phyloP scores from a whole-genome alignment of 2,888 invertebrate genomes.

The Muscina levida region DNA sequence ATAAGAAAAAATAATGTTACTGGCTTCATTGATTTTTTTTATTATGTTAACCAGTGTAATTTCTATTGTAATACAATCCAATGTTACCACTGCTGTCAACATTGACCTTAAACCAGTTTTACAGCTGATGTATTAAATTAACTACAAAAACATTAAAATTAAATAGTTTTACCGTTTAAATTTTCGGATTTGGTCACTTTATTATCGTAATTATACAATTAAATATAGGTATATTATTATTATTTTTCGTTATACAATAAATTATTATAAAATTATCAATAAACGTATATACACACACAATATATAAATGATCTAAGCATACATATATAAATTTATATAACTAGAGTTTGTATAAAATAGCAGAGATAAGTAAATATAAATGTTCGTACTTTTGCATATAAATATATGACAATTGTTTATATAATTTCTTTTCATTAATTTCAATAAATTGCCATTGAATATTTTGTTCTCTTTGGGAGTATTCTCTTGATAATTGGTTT shows the following conservation, averaged over 20 bases:
- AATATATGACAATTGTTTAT: background rate
- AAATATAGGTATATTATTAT: too few relatives aligned
- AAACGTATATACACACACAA: conserved; percentile 7
- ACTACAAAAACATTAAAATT: too few relatives aligned
- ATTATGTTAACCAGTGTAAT: too few relatives aligned
- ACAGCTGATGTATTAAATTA: too few relatives aligned
- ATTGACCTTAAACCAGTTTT: too few relatives aligned
- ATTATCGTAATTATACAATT: conserved; percentile 17
- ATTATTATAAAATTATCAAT: conserved; percentile 7
- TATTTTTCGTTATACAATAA: conserved; percentile 20
- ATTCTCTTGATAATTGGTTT: too few relatives aligned
- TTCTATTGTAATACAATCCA: too few relatives aligned
- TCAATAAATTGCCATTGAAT: conserved; percentile 14
- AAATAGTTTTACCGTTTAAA: too few relatives aligned
- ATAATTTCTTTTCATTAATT: conserved; percentile 1
- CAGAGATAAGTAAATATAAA: conserved; percentile 9
- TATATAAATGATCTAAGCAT: background rate
- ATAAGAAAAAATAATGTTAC: too few relatives aligned
- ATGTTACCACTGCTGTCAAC: too few relatives aligned
- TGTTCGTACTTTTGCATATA: background rate
- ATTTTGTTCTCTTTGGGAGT: conserved; percentile 7
- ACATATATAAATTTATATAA: conserved; percentile 21
- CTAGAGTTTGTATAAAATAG: conserved; percentile 18
- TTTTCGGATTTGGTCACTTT: background rate
- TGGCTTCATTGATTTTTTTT: too few relatives aligned